Base-by-base conservation (phyloP, 1,140 invertebrate species). In the Bombus balteatus region DNA sequence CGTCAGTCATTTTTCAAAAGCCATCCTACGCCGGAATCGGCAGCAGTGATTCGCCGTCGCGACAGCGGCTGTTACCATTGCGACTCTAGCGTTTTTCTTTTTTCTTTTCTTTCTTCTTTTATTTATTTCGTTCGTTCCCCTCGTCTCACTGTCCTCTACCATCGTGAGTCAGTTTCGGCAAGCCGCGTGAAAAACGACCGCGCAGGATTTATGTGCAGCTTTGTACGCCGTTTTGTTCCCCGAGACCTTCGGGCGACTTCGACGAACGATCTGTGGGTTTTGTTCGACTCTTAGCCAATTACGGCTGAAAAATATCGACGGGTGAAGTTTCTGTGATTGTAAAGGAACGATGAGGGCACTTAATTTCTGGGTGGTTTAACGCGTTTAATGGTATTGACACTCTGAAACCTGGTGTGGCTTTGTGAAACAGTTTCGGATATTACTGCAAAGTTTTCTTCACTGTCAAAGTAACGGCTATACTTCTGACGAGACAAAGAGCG, bases 1-100 rank as follows among this genome's bases (percentile, higher is more conserved):
- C 65, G 32, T 59, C 75, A 77, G 87, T 89, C 75, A 89, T 86
- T 89, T 89, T 89, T 89, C 83, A 89, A 80, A 85, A 85, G 41
- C 68, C 83, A 39, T n/a, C 37, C 53, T 41, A 18, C 47, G 18
- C 41, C 32, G 43, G 68, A 39, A 70, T 47, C 65, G 65, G 65
- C 34, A 39, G n/a, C n/a, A 13, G 37, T 25, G 47, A 57, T 37
- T 18, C 65, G 53, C 39, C 32, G 37, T 43, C 32, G 65, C 74
- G 83, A 39, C 53, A 43, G 32, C 82, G 65, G n/a, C 68, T 62
- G 57, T 80, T 65, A 53, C n/a, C 53, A 59, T 43, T 32, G n/a
- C 13, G 65, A 70, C 1, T 28, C n/a, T 8, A 3, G 4, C 62
- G 34, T 22, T 75, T 80, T 57, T 34, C 25, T 62, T 78, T 43